Evolutionary conservation across 2,888 invertebrate genomes (phyloP).

Genomic region (Diarsia dahlii): DNA sequence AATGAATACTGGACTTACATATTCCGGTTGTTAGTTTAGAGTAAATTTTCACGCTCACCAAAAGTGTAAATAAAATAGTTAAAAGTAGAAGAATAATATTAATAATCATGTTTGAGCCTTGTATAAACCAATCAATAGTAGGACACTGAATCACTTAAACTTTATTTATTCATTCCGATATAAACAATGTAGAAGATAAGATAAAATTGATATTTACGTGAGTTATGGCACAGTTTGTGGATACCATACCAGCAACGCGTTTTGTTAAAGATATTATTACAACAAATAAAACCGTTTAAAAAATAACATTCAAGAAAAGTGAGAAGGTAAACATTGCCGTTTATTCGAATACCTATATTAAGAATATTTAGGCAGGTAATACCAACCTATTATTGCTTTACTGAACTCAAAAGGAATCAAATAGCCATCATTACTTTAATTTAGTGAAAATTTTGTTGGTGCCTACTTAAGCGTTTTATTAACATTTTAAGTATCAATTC

Average conservation of each 20-base stretch:
- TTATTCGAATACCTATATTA: not conserved
- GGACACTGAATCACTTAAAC: not conserved
- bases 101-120: not conserved
- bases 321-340: not conserved
- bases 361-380: not conserved
- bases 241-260: not conserved
- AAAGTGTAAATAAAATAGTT: conserved; percentile 59
- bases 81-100: conserved; percentile 61
- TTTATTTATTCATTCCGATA: not conserved
- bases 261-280: not conserved
- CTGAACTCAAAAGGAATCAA: not conserved
- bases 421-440: not conserved
- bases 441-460: not conserved
- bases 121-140: not conserved
- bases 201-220: not conserved
- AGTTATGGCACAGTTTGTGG: not conserved
- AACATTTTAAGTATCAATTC: not conserved
- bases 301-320: not conserved
- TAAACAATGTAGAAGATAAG: not conserved
- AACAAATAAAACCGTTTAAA: no score
- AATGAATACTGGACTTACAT: conserved; percentile 77
- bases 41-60: conserved; percentile 65
- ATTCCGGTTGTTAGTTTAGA: conserved; percentile 75
- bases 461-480: no score
- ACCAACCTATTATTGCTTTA: not conserved